Percentiles rank a stretch among this genome's conserved stretches.
phyloP scores from a whole-genome alignment of 2,113 vertebrate species.

The Ictalurus furcatus region DNA sequence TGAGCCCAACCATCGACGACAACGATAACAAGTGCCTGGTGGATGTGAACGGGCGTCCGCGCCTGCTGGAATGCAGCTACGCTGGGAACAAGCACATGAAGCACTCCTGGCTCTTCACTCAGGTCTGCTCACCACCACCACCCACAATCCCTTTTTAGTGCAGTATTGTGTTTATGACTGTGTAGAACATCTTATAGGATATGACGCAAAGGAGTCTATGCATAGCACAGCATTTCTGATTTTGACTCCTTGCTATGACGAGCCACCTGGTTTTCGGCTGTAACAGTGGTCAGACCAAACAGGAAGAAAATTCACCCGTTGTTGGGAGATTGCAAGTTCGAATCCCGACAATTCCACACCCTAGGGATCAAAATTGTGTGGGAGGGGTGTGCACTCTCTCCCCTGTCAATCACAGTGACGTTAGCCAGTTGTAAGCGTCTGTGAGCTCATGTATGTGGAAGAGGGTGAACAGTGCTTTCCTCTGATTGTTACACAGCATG shows the following conservation, averaged over 20 bases:
- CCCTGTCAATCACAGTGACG: neutral
- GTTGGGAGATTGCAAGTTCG: neutral
- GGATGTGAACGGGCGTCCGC: slow-evolving; percentile 90
- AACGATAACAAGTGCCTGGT: slow-evolving; percentile 99
- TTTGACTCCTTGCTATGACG: neutral
- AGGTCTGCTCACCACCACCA: slow-evolving; percentile 72
- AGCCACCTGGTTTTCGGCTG: neutral
- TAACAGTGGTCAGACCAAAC: neutral
- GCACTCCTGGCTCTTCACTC: slow-evolving; percentile 95
- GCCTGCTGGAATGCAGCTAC: slow-evolving; percentile 95
- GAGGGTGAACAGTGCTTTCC: neutral
- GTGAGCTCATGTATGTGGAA: neutral
- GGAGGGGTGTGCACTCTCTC: neutral
- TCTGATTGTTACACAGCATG: neutral
- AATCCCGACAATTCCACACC: neutral
- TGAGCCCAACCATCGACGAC: slow-evolving; percentile 93
- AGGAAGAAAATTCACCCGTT: neutral
- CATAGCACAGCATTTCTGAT: neutral
- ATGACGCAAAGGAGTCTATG: neutral
- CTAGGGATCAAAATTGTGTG: neutral
- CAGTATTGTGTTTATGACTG: neutral
- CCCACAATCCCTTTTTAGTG: neutral
- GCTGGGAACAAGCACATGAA: slow-evolving; percentile 96
- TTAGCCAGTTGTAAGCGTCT: neutral
- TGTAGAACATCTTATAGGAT: neutral